Evolutionary conservation across 2,113 vertebrate genomes (phyloP).

Genomic region (Bagarius yarrelli): DNA sequence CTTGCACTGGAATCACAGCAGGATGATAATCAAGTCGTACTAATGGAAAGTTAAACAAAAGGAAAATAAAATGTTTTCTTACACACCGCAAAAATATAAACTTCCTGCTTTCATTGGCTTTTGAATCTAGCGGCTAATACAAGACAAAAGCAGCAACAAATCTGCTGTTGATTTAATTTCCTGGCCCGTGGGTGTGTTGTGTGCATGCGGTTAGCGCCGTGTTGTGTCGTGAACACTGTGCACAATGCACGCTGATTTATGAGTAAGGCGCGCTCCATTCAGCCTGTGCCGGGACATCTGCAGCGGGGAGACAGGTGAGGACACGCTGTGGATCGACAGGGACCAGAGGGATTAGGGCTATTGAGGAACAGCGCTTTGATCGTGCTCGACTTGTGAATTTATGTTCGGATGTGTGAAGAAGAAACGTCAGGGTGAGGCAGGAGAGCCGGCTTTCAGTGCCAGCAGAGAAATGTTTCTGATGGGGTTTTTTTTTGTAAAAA

Average conservation of each 20-base stretch:
- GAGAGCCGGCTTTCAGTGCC: background rate
- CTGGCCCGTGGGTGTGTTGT: constrained; percentile 21
- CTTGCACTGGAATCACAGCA: too few species aligned
- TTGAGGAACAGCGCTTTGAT: constrained; percentile 25
- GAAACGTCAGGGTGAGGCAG: background rate
- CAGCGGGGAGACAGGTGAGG: constrained; percentile 22
- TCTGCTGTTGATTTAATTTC: constrained; percentile 22
- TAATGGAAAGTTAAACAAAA: background rate
- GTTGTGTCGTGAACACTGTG: constrained; percentile 12
- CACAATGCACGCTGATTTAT: constrained; percentile 18
- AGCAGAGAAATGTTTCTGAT: background rate
- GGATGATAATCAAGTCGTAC: background rate
- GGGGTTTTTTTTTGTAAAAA: too few species aligned
- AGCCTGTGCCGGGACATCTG: constrained; percentile 14
- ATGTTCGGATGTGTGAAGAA: constrained; percentile 23
- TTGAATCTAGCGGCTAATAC: constrained; percentile 2
- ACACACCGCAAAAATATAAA: constrained; percentile 8
- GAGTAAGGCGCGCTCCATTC: constrained; percentile 5
- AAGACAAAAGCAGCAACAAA: constrained; percentile 3
- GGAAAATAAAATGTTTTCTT: background rate
- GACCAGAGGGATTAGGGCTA: constrained; percentile 15
- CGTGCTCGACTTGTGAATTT: constrained; percentile 8
- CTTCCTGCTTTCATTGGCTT: constrained; percentile 24
- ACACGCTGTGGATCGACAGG: constrained; percentile 17
- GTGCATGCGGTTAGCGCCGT: background rate